A percentile compares a stretch with the other conserved stretches of the same genome.
phyloP scores from a whole-genome alignment of 2,113 vertebrate genomes.

The Actenoides lindsayi region DNA sequence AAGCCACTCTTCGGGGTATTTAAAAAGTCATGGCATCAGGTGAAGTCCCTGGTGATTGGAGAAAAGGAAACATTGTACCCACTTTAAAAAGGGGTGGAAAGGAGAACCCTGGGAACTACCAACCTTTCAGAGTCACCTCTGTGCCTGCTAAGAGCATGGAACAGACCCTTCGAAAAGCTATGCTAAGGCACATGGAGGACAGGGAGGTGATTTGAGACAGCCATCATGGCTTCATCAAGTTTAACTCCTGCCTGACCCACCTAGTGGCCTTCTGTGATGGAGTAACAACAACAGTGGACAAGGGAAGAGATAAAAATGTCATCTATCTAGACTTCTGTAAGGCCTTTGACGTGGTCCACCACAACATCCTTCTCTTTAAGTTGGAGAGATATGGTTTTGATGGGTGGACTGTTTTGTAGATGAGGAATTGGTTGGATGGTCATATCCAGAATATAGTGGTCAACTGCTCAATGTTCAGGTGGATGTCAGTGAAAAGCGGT shows the following conservation, averaged over 20 bases:
- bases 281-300: neutral
- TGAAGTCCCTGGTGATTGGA: neutral
- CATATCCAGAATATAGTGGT: neutral
- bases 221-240: neutral
- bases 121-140: neutral
- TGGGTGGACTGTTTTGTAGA: neutral
- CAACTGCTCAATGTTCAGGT: neutral
- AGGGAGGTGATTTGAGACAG: neutral
- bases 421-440: neutral
- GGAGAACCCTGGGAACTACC: neutral
- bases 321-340: neutral
- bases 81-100: neutral
- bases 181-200: neutral
- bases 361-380: neutral
- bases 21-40: neutral
- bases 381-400: neutral
- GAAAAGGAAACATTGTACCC: neutral
- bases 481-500: neutral
- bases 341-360: accelerated
- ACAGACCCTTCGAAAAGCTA: neutral
- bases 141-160: neutral
- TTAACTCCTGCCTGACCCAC: neutral
- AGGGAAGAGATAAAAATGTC: neutral
- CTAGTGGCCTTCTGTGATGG: neutral
- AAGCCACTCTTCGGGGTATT: neutral